Base-by-base conservation (phyloP, 2,797 vertebrate genomes). In the Typhlichthys eigenmanni region DNA sequence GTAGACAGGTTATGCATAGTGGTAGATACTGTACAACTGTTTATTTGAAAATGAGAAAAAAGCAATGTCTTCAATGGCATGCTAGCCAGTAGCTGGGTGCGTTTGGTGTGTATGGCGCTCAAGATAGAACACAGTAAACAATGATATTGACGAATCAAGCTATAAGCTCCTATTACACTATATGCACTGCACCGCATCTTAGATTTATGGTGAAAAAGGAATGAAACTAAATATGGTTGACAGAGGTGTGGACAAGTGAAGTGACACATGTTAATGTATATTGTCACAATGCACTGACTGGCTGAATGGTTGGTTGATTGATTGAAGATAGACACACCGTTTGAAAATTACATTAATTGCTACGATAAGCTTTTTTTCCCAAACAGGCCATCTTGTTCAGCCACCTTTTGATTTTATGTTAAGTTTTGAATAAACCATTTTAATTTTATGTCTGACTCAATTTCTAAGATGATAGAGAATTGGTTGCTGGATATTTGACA, bases 41-140 rank as follows among this genome's bases (percentile, higher is more conserved):
- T 77, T 69, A 86, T 86, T 85, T 89, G 83, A 84, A 83, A 83
- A 76, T 72, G 54, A 60, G 62, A 14, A 79, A 74, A 60, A 58
- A 55, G 55, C 43, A 52, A 16, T 0, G 55, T 62, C 49, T 64
- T 58, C 61, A 74, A 72, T 24, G 43, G 55, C 57, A n/a, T 38
- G 46, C 62, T 66, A 64, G 67, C 76, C 72, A 78, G 58, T 65
- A 66, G 59, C 66, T 74, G 43, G 51, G 43, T 73, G 58, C 12
- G 13, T 34, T 58, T 58, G 5, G 14, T 11, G 58, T 17, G 56
- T 24, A 49, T 71, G 62, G 49, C 60, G 59, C 2, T 6, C 46
- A 53, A 43, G 32, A 70, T 75, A 80, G 60, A 82, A 79, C 82
- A 78, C 60, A 58, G 63, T 47, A 62, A 80, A 69, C 72, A 55